phyloP scores from a whole-genome alignment of 1,140 invertebrate species.

The Drosophila subobscura region DNA sequence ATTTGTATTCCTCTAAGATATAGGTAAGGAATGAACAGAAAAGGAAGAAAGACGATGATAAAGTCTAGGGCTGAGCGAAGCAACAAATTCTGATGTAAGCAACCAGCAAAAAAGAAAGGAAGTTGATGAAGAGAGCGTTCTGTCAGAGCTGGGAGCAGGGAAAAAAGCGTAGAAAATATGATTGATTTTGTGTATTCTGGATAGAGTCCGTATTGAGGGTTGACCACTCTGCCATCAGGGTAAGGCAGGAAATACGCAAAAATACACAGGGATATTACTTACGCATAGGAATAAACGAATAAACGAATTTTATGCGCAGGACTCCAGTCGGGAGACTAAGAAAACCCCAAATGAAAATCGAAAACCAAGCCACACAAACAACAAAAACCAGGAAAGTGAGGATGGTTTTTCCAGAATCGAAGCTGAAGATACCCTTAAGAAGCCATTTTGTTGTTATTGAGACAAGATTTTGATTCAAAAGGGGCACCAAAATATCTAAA shows the following conservation, averaged over 20 bases:
- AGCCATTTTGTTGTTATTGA: too few species aligned
- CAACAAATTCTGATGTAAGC: slow-evolving; percentile 67
- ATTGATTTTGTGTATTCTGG: slow-evolving; percentile 77
- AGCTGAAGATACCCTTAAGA: too few species aligned
- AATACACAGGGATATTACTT: slow-evolving; percentile 69
- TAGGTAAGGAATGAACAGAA: not conserved
- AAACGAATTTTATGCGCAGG: slow-evolving; percentile 54
- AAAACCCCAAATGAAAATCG: slow-evolving; percentile 56
- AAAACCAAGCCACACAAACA: slow-evolving; percentile 61
- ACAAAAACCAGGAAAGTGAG: slow-evolving; percentile 3
- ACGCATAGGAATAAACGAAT: slow-evolving; percentile 40
- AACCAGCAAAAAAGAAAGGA: slow-evolving; percentile 25
- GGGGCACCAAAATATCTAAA: too few species aligned
- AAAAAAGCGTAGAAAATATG: slow-evolving; percentile 48
- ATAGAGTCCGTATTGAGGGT: slow-evolving; percentile 27
- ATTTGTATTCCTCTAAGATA: slow-evolving; percentile 59
- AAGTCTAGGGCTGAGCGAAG: slow-evolving; percentile 22
- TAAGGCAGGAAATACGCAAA: slow-evolving; percentile 70
- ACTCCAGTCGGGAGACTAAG: slow-evolving; percentile 36
- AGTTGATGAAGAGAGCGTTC: slow-evolving; percentile 28
- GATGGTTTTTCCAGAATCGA: too few species aligned
- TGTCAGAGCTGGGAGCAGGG: not conserved
- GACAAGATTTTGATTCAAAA: too few species aligned
- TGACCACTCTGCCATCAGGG: slow-evolving; percentile 44
- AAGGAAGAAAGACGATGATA: slow-evolving; percentile 5